Conservation (phyloP, 1,140 invertebrate species). For the Drosophila littoralis region DNA sequence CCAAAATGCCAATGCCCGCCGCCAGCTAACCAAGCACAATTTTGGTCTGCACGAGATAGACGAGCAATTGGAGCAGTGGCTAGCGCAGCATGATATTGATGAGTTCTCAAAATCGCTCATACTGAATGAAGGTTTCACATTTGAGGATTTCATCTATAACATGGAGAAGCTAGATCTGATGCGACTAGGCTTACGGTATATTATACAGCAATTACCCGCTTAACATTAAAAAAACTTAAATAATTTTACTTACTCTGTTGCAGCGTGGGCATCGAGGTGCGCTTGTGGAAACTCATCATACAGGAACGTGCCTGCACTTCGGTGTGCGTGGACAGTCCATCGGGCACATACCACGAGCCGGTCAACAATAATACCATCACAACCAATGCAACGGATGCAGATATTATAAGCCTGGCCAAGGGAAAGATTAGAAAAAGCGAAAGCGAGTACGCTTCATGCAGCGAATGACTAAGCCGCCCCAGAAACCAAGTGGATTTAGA, state of each 20-base stretch:
- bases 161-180: slow-evolving; percentile 91
- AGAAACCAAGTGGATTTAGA: slow-evolving; percentile 20
- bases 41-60: slow-evolving; percentile 88
- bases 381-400: slow-evolving; percentile 35
- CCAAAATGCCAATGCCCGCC: slow-evolving; percentile 46
- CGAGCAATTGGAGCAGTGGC: slow-evolving; percentile 86
- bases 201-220: neutral
- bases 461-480: slow-evolving; percentile 61
- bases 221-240: neutral
- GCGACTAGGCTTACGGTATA: slow-evolving; percentile 89
- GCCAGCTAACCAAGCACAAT: slow-evolving; percentile 70
- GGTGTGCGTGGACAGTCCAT: slow-evolving; percentile 59
- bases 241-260: neutral
- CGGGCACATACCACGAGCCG: slow-evolving; percentile 54
- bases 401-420: slow-evolving; percentile 37
- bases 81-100: slow-evolving; percentile 86
- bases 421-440: slow-evolving; percentile 70
- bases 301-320: slow-evolving; percentile 72
- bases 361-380: slow-evolving; percentile 65
- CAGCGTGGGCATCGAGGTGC: slow-evolving; percentile 80
- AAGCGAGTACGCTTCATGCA: slow-evolving; percentile 83
- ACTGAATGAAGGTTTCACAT: slow-evolving; percentile 90
- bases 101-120: slow-evolving; percentile 87
- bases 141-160: slow-evolving; percentile 90
- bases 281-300: slow-evolving; percentile 78